Evolutionary conservation across 1,140 invertebrate species (phyloP).

Genomic region (Musca domestica): DNA sequence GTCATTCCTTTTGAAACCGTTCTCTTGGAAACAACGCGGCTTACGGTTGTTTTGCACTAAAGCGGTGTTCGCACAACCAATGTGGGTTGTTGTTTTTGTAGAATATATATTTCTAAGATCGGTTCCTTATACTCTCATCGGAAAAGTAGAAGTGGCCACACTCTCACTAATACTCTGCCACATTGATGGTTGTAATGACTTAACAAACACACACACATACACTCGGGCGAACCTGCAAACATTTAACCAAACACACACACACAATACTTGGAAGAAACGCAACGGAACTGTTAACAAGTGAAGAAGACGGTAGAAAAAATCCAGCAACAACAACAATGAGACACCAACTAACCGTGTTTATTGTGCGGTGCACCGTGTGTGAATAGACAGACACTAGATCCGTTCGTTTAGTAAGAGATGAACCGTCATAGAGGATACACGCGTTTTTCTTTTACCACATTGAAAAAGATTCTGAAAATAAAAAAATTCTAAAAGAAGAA

Average conservation of each 20-base stretch:
- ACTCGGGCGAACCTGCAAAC: neutral
- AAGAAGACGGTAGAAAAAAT: neutral
- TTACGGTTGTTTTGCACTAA: slow-evolving; percentile 41
- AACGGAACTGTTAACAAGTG: slow-evolving; percentile 10
- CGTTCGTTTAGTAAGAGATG: slow-evolving; percentile 46
- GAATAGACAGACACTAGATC: slow-evolving; percentile 9
- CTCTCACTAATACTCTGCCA: no score
- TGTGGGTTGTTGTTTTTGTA: neutral
- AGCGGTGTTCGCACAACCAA: neutral
- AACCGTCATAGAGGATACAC: slow-evolving; percentile 53
- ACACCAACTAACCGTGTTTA: neutral
- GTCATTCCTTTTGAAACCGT: slow-evolving; percentile 24
- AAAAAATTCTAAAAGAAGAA: neutral
- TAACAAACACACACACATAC: neutral
- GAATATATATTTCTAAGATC: slow-evolving; percentile 6
- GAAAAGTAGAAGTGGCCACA: no score
- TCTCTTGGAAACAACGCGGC: slow-evolving; percentile 26
- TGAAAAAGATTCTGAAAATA: neutral
- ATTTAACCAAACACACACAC: neutral
- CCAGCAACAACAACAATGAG: neutral
- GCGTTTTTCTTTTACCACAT: slow-evolving; percentile 36
- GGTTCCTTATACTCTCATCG: neutral
- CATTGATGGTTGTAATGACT: no score
- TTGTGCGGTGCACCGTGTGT: neutral
- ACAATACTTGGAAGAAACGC: slow-evolving; percentile 13